phyloP scores from a whole-genome alignment of 2,797 vertebrate genomes.

The Dicrostonyx torquatus region DNA sequence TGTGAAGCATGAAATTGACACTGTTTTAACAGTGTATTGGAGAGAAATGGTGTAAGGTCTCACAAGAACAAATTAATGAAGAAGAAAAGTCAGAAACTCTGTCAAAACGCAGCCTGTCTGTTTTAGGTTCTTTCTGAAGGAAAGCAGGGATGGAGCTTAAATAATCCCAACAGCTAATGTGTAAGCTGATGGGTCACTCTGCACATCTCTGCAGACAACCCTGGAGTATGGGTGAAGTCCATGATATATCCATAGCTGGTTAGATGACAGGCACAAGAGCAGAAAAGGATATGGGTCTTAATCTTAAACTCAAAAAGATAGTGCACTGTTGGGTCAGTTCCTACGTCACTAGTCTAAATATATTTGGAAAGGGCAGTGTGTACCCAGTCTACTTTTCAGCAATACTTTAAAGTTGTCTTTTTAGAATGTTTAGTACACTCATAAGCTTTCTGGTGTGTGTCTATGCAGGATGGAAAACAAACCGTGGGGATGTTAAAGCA shows the following conservation, averaged over 20 bases:
- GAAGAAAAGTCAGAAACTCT: slow-evolving; percentile 11
- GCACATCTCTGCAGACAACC: not conserved
- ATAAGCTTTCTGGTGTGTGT: not conserved
- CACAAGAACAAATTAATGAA: not conserved
- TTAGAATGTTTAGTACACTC: not conserved
- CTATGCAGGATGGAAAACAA: not conserved
- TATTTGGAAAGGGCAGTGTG: not conserved
- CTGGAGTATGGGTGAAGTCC: not conserved
- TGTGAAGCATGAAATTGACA: slow-evolving; percentile 63
- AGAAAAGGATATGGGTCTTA: not conserved
- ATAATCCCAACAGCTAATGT: not conserved
- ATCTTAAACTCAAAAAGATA: not conserved
- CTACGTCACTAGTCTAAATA: not conserved
- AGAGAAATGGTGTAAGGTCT: not conserved
- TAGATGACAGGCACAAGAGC: not conserved
- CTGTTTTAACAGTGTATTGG: not conserved
- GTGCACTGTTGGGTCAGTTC: not conserved
- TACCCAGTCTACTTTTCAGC: not conserved
- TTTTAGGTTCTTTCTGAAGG: not conserved
- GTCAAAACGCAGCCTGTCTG: slow-evolving; percentile 16
- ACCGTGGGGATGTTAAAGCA: not conserved
- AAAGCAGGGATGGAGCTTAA: not conserved
- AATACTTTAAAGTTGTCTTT: not conserved
- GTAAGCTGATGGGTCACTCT: not conserved
- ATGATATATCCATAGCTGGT: not conserved